A percentile compares a stretch with the other conserved stretches of the same genome.
Evolutionary conservation across 2,113 vertebrate genomes (phyloP).

Genomic region (Arizona elegans): DNA sequence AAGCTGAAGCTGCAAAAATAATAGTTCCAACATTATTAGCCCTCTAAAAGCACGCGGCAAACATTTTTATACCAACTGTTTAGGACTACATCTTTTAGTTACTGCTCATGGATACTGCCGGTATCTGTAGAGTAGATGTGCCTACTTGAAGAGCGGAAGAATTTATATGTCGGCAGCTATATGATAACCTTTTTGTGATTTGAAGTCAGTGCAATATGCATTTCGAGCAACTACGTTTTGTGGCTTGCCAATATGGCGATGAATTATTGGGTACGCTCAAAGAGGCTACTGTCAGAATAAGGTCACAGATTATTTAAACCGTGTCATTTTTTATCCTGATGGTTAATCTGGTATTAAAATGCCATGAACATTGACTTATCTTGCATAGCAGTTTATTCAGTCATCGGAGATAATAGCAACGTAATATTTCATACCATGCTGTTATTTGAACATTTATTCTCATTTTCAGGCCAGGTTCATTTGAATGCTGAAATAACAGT

Average conservation of each 20-base stretch:
- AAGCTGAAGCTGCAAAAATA: neutral
- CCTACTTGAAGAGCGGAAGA: neutral
- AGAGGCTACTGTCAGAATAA: neutral
- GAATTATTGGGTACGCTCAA: neutral
- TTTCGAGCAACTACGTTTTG: neutral
- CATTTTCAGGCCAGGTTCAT: neutral
- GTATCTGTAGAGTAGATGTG: neutral
- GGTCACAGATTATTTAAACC: neutral
- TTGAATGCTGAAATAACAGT: neutral
- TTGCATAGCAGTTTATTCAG: neutral
- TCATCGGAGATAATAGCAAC: neutral
- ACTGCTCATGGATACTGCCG: neutral
- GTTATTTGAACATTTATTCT: neutral
- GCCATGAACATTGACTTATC: neutral
- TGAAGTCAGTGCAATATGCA: neutral
- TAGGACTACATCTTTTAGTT: neutral
- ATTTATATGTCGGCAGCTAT: neutral
- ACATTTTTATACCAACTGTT: neutral
- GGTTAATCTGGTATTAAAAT: neutral
- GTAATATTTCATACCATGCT: neutral
- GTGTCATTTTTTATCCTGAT: conserved; percentile 19
- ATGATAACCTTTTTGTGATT: neutral
- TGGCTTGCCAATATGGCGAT: neutral
- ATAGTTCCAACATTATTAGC: neutral
- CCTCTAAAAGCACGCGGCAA: neutral